Conservation (phyloP, 2,888 invertebrate species). For the Catocala sponsa region DNA sequence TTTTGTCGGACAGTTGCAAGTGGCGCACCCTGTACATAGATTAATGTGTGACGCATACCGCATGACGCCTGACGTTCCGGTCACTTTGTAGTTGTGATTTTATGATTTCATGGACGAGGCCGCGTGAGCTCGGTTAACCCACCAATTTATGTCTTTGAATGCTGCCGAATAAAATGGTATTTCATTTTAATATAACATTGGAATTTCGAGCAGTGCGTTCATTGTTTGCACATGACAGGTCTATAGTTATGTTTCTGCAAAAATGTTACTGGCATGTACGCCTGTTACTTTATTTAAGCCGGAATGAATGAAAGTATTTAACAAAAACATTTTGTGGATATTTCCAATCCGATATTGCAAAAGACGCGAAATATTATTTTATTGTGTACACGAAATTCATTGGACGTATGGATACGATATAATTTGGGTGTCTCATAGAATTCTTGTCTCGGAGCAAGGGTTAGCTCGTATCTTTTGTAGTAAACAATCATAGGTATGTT, state of each 20-base stretch:
- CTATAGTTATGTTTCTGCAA: conserved; percentile 13
- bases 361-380: conserved; percentile 17
- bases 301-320: conserved; percentile 10
- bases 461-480: conserved; percentile 62
- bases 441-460: conserved; percentile 50
- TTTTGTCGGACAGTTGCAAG: conserved; percentile 68
- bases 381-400: conserved; percentile 36
- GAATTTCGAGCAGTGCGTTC: conserved; percentile 12
- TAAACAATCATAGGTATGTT: conserved; percentile 77
- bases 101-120: conserved; percentile 55
- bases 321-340: conserved; percentile 7
- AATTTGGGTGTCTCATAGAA: conserved; percentile 27
- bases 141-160: conserved; percentile 55
- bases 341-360: conserved; percentile 17
- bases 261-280: conserved; percentile 11
- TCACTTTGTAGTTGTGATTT: conserved; percentile 60
- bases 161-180: conserved; percentile 37
- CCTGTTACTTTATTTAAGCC: conserved; percentile 2
- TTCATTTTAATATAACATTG: conserved; percentile 36
- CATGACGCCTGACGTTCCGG: conserved; percentile 54
- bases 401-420: conserved; percentile 33
- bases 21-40: conserved; percentile 67
- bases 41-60: conserved; percentile 72
- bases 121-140: conserved; percentile 51
- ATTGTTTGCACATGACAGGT: conserved; percentile 20